Evolutionary conservation across 2,113 vertebrate species (phyloP).

Genomic region (Phalacrocorax brasilianus): DNA sequence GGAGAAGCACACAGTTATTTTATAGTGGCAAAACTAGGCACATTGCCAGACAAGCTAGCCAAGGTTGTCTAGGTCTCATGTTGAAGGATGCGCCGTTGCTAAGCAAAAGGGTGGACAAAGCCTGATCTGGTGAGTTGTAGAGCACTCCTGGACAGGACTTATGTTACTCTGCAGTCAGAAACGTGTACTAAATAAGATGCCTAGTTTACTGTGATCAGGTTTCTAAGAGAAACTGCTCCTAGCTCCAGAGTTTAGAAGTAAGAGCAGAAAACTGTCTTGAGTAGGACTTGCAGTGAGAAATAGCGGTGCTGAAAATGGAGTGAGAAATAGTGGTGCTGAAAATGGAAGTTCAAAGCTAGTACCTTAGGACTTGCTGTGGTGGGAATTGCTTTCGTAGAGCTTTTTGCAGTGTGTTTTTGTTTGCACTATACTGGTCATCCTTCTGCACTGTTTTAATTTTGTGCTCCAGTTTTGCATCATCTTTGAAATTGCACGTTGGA

Average conservation of each 20-base stretch:
- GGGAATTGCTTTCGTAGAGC: not conserved
- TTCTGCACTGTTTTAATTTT: not conserved
- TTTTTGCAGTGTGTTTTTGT: not conserved
- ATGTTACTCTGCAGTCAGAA: not conserved
- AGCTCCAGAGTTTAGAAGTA: not conserved
- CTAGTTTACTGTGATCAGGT: not conserved
- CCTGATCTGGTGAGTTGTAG: not conserved
- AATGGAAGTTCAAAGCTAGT: not conserved
- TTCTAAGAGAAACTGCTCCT: not conserved
- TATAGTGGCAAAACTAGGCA: not conserved
- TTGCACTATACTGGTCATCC: not conserved
- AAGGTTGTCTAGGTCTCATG: not conserved
- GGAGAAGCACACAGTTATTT: not conserved
- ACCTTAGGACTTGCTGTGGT: not conserved
- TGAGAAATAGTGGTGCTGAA: not conserved
- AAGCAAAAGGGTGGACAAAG: not conserved
- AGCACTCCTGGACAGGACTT: not conserved
- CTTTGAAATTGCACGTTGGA: not conserved
- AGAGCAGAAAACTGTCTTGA: not conserved
- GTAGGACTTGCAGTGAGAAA: not conserved
- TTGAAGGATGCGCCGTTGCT: not conserved
- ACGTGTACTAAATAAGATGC: not conserved
- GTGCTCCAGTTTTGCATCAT: not conserved
- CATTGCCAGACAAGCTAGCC: not conserved
- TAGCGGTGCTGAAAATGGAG: not conserved